phyloP scores from a whole-genome alignment of 2,797 vertebrate species.

The Psittacula echo region DNA sequence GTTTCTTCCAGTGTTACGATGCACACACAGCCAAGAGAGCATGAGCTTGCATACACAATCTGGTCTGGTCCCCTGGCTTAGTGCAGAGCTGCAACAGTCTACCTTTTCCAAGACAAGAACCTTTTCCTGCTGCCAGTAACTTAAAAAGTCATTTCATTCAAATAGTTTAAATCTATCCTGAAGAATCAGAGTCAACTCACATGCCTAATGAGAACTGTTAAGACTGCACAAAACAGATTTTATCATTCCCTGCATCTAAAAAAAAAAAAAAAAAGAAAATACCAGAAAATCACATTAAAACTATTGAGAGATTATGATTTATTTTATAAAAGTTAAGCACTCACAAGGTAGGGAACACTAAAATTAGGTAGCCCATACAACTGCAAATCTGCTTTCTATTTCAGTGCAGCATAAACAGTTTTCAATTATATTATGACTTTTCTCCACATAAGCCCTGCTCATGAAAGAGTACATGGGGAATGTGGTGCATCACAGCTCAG shows the following conservation, averaged over 20 bases:
- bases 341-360: constrained; percentile 35
- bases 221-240: constrained; percentile 7
- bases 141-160: constrained; percentile 56
- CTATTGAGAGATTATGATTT: constrained; percentile 10
- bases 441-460: neutral
- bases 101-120: constrained; percentile 49
- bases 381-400: constrained; percentile 40
- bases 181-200: constrained; percentile 58
- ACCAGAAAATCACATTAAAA: neutral
- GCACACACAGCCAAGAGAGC: neutral
- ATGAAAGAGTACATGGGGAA: neutral
- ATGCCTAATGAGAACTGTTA: constrained; percentile 39
- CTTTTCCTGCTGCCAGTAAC: constrained; percentile 59
- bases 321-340: constrained; percentile 17
- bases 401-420: neutral
- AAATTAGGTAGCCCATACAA: constrained; percentile 32
- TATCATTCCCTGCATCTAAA: neutral
- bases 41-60: neutral
- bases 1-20: neutral
- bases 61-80: constrained; percentile 16
- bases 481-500: neutral
- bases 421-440: neutral
- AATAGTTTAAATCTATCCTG: constrained; percentile 57
- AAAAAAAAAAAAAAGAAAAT: neutral
- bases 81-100: neutral